These are phyloP conservation scores for Chloebia gouldiae DNA, from an alignment of 2,113 vertebrate species.

Conservation along the genomic window DNA sequence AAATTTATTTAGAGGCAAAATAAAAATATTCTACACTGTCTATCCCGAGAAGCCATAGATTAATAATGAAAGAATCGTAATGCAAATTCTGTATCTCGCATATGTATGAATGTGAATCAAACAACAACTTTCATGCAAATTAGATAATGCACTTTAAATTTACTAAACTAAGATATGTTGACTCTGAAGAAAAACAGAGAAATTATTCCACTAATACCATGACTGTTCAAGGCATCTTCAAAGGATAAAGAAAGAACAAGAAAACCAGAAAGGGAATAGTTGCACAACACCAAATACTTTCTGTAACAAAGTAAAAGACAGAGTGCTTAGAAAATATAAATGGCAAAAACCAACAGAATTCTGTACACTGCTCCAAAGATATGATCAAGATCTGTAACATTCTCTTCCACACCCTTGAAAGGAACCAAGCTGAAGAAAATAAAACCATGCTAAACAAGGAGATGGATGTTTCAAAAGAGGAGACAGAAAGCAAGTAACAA, in stretches of 20 bases:
- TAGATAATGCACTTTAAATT: background rate
- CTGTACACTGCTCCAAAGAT: background rate
- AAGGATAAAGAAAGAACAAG: background rate
- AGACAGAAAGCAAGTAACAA: background rate
- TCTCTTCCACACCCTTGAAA: background rate
- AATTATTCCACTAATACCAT: conserved; percentile 11
- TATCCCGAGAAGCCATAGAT: background rate
- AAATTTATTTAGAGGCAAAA: background rate
- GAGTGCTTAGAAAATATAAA: background rate
- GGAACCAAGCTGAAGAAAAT: background rate
- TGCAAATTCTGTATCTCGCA: conserved; percentile 44
- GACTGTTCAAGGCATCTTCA: conserved; percentile 6
- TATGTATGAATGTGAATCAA: conserved; percentile 28
- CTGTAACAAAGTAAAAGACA: background rate
- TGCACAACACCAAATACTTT: background rate
- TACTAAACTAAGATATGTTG: background rate
- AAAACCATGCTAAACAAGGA: background rate
- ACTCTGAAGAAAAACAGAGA: background rate
- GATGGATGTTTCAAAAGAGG: background rate
- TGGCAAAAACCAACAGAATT: background rate
- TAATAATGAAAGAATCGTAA: background rate
- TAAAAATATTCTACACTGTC: background rate
- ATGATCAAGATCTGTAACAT: background rate
- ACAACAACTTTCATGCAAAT: conserved; percentile 22
- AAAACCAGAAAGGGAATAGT: background rate